phyloP scores from a whole-genome alignment of 2,888 invertebrate genomes.

The Automeris io region DNA sequence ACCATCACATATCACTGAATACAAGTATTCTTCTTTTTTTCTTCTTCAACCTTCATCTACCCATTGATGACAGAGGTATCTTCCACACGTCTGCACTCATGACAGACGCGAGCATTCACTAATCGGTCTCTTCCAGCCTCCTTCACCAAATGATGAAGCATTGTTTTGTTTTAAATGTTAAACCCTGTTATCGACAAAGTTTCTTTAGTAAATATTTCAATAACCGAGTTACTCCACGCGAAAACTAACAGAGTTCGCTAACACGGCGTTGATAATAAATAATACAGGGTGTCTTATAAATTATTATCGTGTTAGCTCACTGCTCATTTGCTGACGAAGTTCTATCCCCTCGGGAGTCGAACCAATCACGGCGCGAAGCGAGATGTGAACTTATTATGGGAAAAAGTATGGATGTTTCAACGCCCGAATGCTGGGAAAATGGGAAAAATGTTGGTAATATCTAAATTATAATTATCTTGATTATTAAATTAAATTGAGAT shows the following conservation, averaged over 20 bases:
- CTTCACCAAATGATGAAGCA: no score
- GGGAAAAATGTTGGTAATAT: slow-evolving; percentile 12
- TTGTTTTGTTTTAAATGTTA: no score
- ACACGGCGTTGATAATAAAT: slow-evolving; percentile 60
- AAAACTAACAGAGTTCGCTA: slow-evolving; percentile 26
- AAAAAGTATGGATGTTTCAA: slow-evolving; percentile 43
- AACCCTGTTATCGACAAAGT: no score
- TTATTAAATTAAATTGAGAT: no score
- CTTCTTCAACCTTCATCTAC: no score
- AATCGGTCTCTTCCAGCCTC: no score
- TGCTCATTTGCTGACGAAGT: slow-evolving; percentile 77
- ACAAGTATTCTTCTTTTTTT: no score
- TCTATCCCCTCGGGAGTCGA: slow-evolving; percentile 54
- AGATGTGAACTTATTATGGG: slow-evolving; percentile 66
- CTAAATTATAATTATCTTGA: neutral
- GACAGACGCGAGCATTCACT: no score
- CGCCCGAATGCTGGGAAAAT: slow-evolving; percentile 11
- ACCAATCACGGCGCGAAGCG: slow-evolving; percentile 65
- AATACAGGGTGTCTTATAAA: slow-evolving; percentile 68
- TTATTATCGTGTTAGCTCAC: slow-evolving; percentile 71
- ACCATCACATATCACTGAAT: no score
- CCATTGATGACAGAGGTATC: no score
- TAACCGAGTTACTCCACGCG: slow-evolving; percentile 6
- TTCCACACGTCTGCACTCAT: no score
- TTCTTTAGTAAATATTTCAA: slow-evolving; percentile 1